Evolutionary conservation across 2,888 invertebrate genomes (phyloP).

Genomic region (Sarcophaga subvicina): DNA sequence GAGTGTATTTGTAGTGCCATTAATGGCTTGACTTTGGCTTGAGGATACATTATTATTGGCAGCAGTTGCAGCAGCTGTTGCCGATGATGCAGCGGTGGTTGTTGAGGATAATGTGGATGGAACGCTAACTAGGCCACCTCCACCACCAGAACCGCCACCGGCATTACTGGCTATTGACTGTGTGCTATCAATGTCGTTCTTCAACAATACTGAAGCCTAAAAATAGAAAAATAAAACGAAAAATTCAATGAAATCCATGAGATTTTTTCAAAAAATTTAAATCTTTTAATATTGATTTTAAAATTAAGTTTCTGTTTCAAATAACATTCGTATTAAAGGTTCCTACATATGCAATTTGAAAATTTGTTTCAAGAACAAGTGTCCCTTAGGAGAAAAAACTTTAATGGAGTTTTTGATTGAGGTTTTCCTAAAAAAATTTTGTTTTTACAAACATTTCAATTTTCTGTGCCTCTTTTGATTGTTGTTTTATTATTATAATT

Average conservation of each 20-base stretch:
- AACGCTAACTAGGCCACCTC: slow-evolving; percentile 60
- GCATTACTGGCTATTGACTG: slow-evolving; percentile 76
- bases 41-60: slow-evolving; percentile 69
- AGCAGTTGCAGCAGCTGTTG: slow-evolving; percentile 67
- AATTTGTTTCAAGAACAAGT: too few species aligned
- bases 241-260: background rate
- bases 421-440: too few species aligned
- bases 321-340: too few species aligned
- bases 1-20: slow-evolving; percentile 70
- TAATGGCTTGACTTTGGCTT: slow-evolving; percentile 72
- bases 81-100: slow-evolving; percentile 62
- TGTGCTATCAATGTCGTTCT: slow-evolving; percentile 84
- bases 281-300: too few species aligned
- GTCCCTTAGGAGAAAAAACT: too few species aligned
- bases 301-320: too few species aligned
- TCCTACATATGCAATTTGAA: too few species aligned
- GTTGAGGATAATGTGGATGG: slow-evolving; percentile 70
- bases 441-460: too few species aligned
- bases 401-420: too few species aligned
- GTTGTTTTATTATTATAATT: background rate
- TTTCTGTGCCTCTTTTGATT: too few species aligned
- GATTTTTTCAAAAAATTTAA: background rate
- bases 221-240: slow-evolving; percentile 51
- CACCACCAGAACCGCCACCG: slow-evolving; percentile 79
- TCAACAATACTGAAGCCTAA: slow-evolving; percentile 81